Percentiles rank a stretch among this genome's conserved stretches.
These are phyloP conservation scores for Acropora yongei DNA, from an alignment of 64 coral and sea anemone species.

Conservation along the genomic window DNA sequence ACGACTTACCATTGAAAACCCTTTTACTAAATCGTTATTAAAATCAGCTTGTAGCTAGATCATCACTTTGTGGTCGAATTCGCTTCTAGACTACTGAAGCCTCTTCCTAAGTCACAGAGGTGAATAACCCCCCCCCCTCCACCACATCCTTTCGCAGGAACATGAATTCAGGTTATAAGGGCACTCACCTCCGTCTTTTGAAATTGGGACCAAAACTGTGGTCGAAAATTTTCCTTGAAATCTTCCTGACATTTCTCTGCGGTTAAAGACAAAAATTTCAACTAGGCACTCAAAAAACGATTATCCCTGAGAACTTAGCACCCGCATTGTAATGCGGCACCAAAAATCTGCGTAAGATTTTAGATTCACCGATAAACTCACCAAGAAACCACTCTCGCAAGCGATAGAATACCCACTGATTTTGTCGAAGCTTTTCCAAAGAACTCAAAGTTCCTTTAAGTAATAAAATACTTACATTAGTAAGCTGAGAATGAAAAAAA, in stretches of 20 bases:
- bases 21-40: too few relatives aligned
- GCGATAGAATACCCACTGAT: neutral
- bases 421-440: constrained; percentile 6
- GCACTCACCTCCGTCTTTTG: neutral
- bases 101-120: too few relatives aligned
- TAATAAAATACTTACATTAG: neutral
- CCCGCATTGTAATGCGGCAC: neutral
- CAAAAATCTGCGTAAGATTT: neutral
- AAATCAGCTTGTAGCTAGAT: too few relatives aligned
- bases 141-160: too few relatives aligned
- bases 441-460: neutral
- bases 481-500: neutral
- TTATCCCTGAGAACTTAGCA: too few relatives aligned
- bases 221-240: constrained; percentile 27
- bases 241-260: constrained; percentile 42
- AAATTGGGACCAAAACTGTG: constrained; percentile 37
- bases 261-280: neutral
- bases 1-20: too few relatives aligned
- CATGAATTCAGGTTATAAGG: neutral
- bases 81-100: too few relatives aligned
- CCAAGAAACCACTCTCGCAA: constrained; percentile 32
- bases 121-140: too few relatives aligned
- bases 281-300: too few relatives aligned
- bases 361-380: neutral
- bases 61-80: too few relatives aligned